Conservation (phyloP, 2,888 invertebrate species). For the Keiferia lycopersicella region DNA sequence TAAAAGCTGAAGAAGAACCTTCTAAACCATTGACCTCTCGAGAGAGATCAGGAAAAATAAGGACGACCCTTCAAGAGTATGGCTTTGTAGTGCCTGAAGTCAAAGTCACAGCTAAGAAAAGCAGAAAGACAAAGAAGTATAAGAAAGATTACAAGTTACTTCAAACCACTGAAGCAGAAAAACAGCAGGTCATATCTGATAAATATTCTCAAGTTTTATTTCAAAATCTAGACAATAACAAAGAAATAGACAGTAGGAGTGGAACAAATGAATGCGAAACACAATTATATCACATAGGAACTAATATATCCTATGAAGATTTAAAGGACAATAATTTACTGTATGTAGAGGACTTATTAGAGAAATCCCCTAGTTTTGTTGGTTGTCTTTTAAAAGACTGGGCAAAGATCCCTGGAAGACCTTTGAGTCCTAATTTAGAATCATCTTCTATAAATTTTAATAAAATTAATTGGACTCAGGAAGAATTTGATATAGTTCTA, state of each 20-base stretch:
- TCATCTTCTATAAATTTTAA: conserved; percentile 49
- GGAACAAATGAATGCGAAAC: not conserved
- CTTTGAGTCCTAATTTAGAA: conserved; percentile 71
- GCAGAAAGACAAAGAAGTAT: conserved; percentile 42
- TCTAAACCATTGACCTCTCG: conserved; percentile 44
- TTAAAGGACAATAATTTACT: conserved; percentile 59
- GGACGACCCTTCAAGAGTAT: conserved; percentile 82
- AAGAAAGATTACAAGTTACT: conserved; percentile 60
- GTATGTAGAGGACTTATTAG: conserved; percentile 73
- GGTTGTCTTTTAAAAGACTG: conserved; percentile 83
- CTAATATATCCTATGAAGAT: conserved; percentile 51
- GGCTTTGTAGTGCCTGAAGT: conserved; percentile 78
- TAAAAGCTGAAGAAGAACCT: conserved; percentile 32
- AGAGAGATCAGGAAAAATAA: conserved; percentile 62
- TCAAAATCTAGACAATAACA: conserved; percentile 43
- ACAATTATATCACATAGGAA: conserved; percentile 50
- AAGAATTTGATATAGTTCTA: conserved; percentile 62
- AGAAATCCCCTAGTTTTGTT: conserved; percentile 56
- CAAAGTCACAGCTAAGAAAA: conserved; percentile 47
- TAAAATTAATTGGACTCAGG: conserved; percentile 58
- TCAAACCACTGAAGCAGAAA: conserved; percentile 50
- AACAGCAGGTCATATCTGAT: conserved; percentile 55
- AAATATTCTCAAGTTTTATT: conserved; percentile 64
- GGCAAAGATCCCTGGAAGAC: conserved; percentile 83
- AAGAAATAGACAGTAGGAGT: conserved; percentile 11